Evolutionary conservation across 2,888 invertebrate genomes (phyloP), one percentile per base, ranked within the genome.

Genomic region (Aphidoletes aphidimyza): DNA sequence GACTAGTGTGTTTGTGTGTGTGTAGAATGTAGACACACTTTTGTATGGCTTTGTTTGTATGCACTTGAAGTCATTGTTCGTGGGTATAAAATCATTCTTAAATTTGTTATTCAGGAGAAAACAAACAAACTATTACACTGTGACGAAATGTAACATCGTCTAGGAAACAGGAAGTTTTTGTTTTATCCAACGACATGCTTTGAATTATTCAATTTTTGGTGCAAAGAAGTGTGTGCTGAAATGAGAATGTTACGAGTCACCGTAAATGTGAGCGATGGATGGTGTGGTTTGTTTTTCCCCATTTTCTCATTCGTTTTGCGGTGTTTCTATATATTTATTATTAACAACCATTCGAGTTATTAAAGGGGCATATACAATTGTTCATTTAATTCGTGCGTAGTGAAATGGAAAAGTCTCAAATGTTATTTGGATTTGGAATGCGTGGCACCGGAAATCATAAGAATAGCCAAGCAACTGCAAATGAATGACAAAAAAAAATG

Each of bases 341-440:
- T 42, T 42, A 42, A 9, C 42, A 42, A 42, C 42, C 8, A n/a
- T 17, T 47, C 47, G 17, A 17, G 19, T 47, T 11, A 17, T 54
- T 54, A 54, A 54, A 54, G 22, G 54, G 22, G n/a, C n/a, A n/a
- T n/a, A 54, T 22, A 54, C 54, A 54, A 54, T 54, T 54, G 26
- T 54, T 26, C 54, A 26, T 54, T 3, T 2, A 54, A 54, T 54
- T 54, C 54, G 14, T 54, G 54, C 22, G 54, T 54, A 22, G 14
- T 54, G 26, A 54, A 54, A 54, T 54, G 26, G 54, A 54, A 54
- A 47, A 47, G 47, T 47, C 19, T 39, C 39, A 39, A 39, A 47
- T 17, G 8, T 47, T 47, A 14, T 47, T 47, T 42, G 14, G 14
- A 14, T 42, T 42, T 9, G 14, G 42, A 14, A 42, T 42, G 42